Evolutionary conservation across 2,797 vertebrate species (phyloP), one percentile per base, ranked within the genome.

Genomic region (Muscicapa striata): DNA sequence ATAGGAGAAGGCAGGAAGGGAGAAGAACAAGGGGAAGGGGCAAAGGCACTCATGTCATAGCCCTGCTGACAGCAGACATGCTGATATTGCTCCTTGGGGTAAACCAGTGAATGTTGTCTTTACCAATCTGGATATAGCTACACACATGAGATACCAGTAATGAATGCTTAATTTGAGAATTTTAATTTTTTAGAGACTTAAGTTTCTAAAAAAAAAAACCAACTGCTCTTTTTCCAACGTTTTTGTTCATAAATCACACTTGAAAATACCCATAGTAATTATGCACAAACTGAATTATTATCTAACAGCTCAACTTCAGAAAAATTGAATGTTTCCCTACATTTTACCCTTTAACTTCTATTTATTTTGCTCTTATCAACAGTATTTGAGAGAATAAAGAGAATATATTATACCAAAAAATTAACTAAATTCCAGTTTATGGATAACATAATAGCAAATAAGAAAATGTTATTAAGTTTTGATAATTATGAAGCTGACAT

Each of bases 61-160:
- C 38, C 24, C 5, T 10, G 13, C 54, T 75, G 34, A 23, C 59
- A 48, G 40, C 6, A 68, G 61, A 43, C 48, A 18, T 34, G 51
- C 5, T 83, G 36, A 46, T 26, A 26, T 57, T 80, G 23, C 27
- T 66, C 5, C 55, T n/a, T 49, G 19, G 27, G 45, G 26, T 49
- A 76, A 69, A 76, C 9, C 12, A 58, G 1, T 45, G 9, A 7
- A 17, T 1, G 0, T 26, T 38, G 38, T 22, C 54, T 68, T 61
- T 51, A 46, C 24, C 36, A 40, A 19, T 30, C 13, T 27, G 13
- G 40, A 26, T 9, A 24, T 2, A 45, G 15, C 41, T 54, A 51
- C 15, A 6, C 3, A 43, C 0, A 0, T 26, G 24, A 48, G 15
- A 48, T 3, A 27, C 8, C 4, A 45, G 8, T 8, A 59, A 14